Base-by-base conservation (phyloP, 2,113 vertebrate species). In the Dolichotis patagonum region DNA sequence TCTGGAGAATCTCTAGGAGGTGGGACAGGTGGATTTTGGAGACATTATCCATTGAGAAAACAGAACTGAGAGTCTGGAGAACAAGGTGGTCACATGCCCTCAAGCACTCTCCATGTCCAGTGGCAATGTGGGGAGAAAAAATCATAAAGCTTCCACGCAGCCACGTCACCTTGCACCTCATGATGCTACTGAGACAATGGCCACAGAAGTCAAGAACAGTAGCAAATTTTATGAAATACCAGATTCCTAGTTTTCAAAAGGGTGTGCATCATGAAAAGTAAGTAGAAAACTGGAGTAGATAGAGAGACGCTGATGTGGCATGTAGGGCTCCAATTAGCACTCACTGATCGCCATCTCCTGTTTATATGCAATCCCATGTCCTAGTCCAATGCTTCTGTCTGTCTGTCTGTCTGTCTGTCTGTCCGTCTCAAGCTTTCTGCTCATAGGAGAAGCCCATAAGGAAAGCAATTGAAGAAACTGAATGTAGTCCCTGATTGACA, bases 181-280 rank as follows among this genome's bases (percentile, higher is more conserved):
- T 5, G 1, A 43, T 11, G 22, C 71, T 11, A 2, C 22, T 26
- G 38, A 26, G 38, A 28, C 0, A 8, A 41, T 1, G 2, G 71
- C 10, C 38, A 13, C 71, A 43, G 71, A 43, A 28, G 71, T 43
- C 38, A 11, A 12, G 22, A 13, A 26, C 38, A 26, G 22, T 5
- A 28, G 38, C 20, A 26, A 12, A 26, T 26, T 41, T 3, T 12
- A 43, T 12, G 38, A 43, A 24, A 75, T 30, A 12, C 73, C 41
- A 30, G 41, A 46, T 12, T 77, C 5, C 73, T 30, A 28, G 73
- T 46, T 43, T 43, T 75, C 4, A 75, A 38, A 73, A 7, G 73
- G 24, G 41, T 14, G 24, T 46, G 41, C 12, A 24, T 7, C 24
- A 28, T 75, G 24, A 75, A 7, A 28, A 77, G 3, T 46, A 46